phyloP scores from a whole-genome alignment of 1,140 invertebrate species.

The Lasioglossum baleicum region DNA sequence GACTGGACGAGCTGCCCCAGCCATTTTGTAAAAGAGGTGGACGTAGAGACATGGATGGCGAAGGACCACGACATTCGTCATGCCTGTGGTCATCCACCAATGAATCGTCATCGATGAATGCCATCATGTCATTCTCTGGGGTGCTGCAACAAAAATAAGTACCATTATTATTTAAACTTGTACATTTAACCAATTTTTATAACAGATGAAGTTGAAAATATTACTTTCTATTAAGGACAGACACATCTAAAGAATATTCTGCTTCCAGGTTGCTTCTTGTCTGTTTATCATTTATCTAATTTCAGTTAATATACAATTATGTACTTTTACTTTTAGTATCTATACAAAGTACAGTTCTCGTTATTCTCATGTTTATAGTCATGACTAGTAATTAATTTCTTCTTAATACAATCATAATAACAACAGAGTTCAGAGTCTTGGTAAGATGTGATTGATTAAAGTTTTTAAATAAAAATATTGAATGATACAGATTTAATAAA shows the following conservation, averaged over 20 bases:
- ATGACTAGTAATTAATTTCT: not conserved
- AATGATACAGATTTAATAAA: too few relatives aligned
- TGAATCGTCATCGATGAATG: constrained; percentile 79
- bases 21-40: constrained; percentile 71
- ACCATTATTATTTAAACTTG: not conserved
- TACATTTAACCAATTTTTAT: not conserved
- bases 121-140: constrained; percentile 78
- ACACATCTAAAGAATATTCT: not conserved
- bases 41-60: constrained; percentile 62
- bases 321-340: not conserved
- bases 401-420: not conserved
- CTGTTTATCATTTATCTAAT: not conserved
- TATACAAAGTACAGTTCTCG: not conserved
- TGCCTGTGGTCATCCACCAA: constrained; percentile 66
- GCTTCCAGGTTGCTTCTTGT: not conserved
- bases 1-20: constrained; percentile 66
- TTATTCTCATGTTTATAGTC: not conserved
- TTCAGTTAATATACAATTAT: not conserved
- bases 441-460: too few relatives aligned
- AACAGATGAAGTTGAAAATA: not conserved
- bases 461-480: not conserved
- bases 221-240: not conserved
- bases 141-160: constrained; percentile 63
- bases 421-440: too few relatives aligned
- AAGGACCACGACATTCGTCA: constrained; percentile 62